phyloP scores from a whole-genome alignment of 2,797 vertebrate genomes.

The Thaleichthys pacificus region DNA sequence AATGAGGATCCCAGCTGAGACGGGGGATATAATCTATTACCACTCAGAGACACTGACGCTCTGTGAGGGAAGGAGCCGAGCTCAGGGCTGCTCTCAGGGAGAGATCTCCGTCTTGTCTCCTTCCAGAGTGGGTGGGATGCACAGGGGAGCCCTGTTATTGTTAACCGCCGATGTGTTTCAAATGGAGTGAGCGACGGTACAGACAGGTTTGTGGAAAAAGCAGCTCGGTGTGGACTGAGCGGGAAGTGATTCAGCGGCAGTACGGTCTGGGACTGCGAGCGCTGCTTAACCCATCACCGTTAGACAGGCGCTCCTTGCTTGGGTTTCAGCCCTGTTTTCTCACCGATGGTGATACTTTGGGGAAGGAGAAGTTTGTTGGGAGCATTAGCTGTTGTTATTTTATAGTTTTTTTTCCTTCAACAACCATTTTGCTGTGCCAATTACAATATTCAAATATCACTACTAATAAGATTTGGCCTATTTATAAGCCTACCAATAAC shows the following conservation, averaged over 20 bases:
- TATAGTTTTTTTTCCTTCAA: no score
- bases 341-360: background rate
- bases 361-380: background rate
- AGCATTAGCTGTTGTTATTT: no score
- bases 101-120: background rate
- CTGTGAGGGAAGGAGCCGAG: background rate
- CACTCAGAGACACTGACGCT: constrained; percentile 13
- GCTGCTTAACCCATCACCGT: constrained; percentile 9
- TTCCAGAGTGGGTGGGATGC: constrained; percentile 16
- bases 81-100: background rate
- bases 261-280: background rate
- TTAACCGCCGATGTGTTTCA: constrained; percentile 21
- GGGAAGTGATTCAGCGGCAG: constrained; percentile 11
- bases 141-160: constrained; percentile 10
- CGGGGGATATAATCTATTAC: background rate
- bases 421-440: no score
- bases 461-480: no score
- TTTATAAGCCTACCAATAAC: no score
- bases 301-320: background rate
- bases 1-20: constrained; percentile 62
- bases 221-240: background rate
- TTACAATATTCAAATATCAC: no score
- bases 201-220: constrained; percentile 14
- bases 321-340: background rate
- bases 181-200: constrained; percentile 12